Base-by-base conservation (phyloP, 2,113 vertebrate species). In the Callorhinus ursinus region DNA sequence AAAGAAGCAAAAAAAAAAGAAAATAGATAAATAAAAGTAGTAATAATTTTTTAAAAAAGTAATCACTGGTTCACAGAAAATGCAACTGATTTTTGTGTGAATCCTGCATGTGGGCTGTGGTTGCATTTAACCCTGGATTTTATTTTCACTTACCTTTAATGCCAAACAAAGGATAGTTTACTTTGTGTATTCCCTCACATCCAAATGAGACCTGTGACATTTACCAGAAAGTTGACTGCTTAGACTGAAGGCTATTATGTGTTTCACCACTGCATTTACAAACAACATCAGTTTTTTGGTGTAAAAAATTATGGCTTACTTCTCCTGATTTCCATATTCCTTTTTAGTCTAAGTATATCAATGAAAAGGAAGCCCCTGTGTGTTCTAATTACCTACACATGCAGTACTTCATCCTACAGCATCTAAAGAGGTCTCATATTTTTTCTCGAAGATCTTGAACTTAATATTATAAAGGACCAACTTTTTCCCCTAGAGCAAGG, bases 171-270 rank as follows among this genome's bases (percentile, higher is more conserved):
- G 19, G 11, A 91, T 65, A 82, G 51, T 86, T 91, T 92, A 53
- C 92, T 57, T 95, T 95, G 46, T 39, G 7, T 57, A 90, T 88
- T 93, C 5, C 3, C 72, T 80, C 46, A 14, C 13, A 93, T 76
- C 16, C 72, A 96, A 67, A 97, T 97, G 67, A 86, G 53, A 77
- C 82, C 51, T 57, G 10, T 96, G 90, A 91, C 79, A 92, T 96
- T 97, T 95, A 82, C 51, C 24, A 72, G 53, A 61, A 65, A 39
- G 15, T 19, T 89, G 55, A 26, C 15, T 86, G 86, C 28, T 24
- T 55, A 80, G 31, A 24, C n/a, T 51, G 36, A 69, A 88, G n/a
- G 12, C 21, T 83, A 57, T 94, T 92, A 84, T 49, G 39, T 21
- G 22, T 19, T 81, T 86, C 39, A 55, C 46, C 65, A 49, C 16